Base-by-base conservation (phyloP, 2,888 invertebrate species). In the Lithophane leautieri region DNA sequence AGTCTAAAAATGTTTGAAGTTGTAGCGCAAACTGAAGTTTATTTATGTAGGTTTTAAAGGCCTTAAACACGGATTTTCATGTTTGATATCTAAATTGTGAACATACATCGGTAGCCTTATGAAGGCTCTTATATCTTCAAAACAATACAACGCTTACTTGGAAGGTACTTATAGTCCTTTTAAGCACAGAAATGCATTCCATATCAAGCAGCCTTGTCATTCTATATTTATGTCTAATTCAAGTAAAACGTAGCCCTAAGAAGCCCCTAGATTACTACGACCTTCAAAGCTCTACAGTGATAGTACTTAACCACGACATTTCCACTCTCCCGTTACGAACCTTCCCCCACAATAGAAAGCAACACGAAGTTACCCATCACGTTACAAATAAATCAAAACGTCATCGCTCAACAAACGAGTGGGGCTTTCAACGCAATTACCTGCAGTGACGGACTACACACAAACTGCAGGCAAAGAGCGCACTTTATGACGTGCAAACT, bases 401-500 rank as follows among this genome's bases (percentile, higher is more conserved):
- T 86, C 90, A 84, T 84, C 82, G 78, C 58, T 70, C 75, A 86
- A 88, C 86, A 83, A 88, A 87, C 86, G 79, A 85, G 83, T 73
- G 80, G 75, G 78, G 81, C 81, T 82, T 87, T 86, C 79, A 84
- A 86, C 72, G 83, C 89, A 89, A 90, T 90, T 88, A 90, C 88
- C 77, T 72, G 68, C 60, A 78, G 71, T 86, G 84, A 84, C 81
- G 78, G 81, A 83, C 83, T 70, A 70, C 73, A 79, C 69, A 76
- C 86, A 77, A 79, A 84, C 76, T 79, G 75, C 34, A 52, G 60
- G 69, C 66, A 70, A 85, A 83, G 83, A 82, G 86, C 71, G 76
- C 87, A 85, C 79, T 86, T 86, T 82, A 79, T 82, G 84, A 85
- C 73, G 85, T 82, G 82, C 82, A 82, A 79, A 81, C 79, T 82